A percentile compares a stretch with the other conserved stretches of the same genome.
These are phyloP conservation scores for Aphodius sticticus DNA, from an alignment of 2,888 invertebrate species.

Conservation along the genomic window DNA sequence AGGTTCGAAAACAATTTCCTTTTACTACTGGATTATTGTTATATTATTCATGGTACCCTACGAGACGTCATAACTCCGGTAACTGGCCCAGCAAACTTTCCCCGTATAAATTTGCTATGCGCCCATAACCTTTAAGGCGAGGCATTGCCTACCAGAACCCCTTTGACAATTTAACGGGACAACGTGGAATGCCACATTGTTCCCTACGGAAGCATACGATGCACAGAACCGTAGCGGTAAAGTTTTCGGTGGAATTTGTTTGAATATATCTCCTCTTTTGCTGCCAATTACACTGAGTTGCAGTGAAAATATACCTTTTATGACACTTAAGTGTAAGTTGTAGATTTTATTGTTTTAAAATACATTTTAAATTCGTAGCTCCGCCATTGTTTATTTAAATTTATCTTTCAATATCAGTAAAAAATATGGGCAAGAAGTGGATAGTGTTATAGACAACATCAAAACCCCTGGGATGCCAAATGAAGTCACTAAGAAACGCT, in stretches of 20 bases:
- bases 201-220: not conserved
- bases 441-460: too few relatives aligned
- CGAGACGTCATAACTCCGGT: conserved; percentile 4
- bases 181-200: not conserved
- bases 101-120: conserved; percentile 4
- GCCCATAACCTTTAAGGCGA: not conserved
- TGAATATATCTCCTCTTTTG: not conserved
- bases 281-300: too few relatives aligned
- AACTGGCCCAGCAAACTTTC: not conserved
- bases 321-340: too few relatives aligned
- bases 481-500: too few relatives aligned
- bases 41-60: not conserved
- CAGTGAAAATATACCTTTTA: too few relatives aligned
- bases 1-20: not conserved
- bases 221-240: not conserved
- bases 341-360: too few relatives aligned
- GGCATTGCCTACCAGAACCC: not conserved
- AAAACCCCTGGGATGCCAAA: too few relatives aligned
- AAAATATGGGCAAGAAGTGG: too few relatives aligned
- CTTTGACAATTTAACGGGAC: conserved; percentile 4
- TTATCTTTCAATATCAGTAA: too few relatives aligned
- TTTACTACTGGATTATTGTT: not conserved
- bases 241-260: not conserved
- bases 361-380: too few relatives aligned
- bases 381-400: too few relatives aligned